phyloP scores from a whole-genome alignment of 2,113 vertebrate genomes.

The Bos javanicus region DNA sequence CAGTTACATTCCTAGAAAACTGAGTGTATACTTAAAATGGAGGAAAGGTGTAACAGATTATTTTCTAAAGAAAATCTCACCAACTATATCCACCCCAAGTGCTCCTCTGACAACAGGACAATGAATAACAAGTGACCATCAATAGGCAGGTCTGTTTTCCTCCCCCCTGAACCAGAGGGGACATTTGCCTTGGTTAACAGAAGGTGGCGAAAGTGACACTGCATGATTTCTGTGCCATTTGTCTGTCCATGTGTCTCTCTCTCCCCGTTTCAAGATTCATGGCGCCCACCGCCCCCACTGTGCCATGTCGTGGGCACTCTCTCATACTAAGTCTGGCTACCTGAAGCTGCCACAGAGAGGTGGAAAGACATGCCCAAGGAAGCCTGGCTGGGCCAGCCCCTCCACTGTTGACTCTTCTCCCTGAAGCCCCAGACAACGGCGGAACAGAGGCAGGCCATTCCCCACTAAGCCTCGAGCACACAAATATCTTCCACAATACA shows the following conservation, averaged over 20 bases:
- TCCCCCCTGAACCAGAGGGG: background rate
- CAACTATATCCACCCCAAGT: background rate
- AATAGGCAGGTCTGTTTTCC: background rate
- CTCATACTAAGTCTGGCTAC: background rate
- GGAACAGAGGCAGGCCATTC: background rate
- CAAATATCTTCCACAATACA: background rate
- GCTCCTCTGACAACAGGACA: background rate
- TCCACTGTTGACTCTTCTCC: background rate
- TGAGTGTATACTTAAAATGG: background rate
- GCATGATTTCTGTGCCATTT: background rate
- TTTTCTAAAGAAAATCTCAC: background rate
- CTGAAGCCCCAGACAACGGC: background rate
- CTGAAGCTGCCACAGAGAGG: background rate
- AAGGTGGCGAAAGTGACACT: background rate
- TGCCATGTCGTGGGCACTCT: background rate
- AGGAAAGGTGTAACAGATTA: background rate
- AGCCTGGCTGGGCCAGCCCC: background rate
- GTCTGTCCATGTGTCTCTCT: background rate
- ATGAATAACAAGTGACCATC: background rate
- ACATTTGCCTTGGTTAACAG: background rate
- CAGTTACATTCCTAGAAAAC: background rate
- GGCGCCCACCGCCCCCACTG: fast-evolving
- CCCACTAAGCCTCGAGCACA: background rate
- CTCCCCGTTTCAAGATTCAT: background rate
- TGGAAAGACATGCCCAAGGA: background rate